These are phyloP conservation scores for Dendrocincla fuliginosa DNA, from an alignment of 2,797 vertebrate species.

Conservation along the genomic window DNA sequence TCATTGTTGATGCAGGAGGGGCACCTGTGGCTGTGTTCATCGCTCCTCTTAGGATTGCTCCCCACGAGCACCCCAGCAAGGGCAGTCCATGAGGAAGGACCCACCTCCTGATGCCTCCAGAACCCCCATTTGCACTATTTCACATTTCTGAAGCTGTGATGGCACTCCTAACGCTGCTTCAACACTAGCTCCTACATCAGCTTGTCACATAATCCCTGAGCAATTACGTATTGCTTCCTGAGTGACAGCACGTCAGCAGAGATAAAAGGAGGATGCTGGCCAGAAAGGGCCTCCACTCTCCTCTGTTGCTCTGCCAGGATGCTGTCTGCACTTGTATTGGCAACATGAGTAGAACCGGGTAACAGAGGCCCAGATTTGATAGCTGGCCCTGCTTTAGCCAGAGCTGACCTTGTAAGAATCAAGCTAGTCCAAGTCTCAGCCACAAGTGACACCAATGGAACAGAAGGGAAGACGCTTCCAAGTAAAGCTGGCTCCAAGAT, in stretches of 20 bases:
- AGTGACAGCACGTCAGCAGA: background rate
- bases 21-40: background rate
- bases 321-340: background rate
- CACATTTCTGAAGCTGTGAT: background rate
- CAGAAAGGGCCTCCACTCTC: background rate
- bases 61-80: background rate
- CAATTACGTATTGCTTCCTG: background rate
- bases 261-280: background rate
- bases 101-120: background rate
- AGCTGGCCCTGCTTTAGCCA: background rate
- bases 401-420: background rate
- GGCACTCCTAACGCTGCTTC: background rate
- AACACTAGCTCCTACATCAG: background rate
- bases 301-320: background rate
- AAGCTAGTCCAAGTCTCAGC: background rate
- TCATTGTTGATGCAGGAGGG: background rate
- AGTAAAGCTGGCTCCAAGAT: background rate
- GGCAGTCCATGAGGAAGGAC: background rate
- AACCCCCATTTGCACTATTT: background rate
- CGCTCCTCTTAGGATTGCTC: background rate
- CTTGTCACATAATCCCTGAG: background rate
- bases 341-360: background rate
- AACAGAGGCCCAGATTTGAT: background rate
- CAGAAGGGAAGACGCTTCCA: background rate
- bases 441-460: background rate